Percentiles rank a stretch among this genome's conserved stretches.
Conservation (phyloP, 2,113 vertebrate genomes). For the Scytalopus superciliaris region DNA sequence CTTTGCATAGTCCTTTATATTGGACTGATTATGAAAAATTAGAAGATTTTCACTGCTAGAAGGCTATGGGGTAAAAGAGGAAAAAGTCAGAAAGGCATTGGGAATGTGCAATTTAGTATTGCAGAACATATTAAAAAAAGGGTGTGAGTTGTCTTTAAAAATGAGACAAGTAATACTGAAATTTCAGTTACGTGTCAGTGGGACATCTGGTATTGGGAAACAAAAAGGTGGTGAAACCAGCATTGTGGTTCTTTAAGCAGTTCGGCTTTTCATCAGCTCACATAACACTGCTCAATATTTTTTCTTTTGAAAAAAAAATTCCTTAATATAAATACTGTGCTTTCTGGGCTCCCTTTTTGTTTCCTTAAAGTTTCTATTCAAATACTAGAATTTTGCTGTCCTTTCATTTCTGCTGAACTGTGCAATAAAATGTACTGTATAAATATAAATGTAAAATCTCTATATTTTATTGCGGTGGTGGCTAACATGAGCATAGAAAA, state of each 20-base stretch:
- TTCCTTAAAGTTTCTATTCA: not conserved
- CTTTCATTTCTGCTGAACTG: not conserved
- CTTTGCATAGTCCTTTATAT: not conserved
- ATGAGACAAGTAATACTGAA: not conserved
- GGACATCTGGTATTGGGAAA: not conserved
- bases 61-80: not conserved
- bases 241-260: not conserved
- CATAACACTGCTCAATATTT: not conserved
- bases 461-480: not conserved
- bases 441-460: not conserved
- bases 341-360: not conserved
- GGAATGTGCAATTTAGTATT: not conserved
- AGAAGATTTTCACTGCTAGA: not conserved
- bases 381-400: not conserved
- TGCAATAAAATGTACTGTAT: not conserved
- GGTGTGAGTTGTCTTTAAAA: not conserved
- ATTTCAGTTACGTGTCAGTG: not conserved
- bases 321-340: not conserved
- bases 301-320: not conserved
- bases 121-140: not conserved
- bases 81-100: not conserved
- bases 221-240: not conserved
- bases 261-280: constrained; percentile 4
- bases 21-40: not conserved
- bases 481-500: not conserved